Base-by-base conservation (phyloP, 2,797 vertebrate species). In the Margarornis squamiger region DNA sequence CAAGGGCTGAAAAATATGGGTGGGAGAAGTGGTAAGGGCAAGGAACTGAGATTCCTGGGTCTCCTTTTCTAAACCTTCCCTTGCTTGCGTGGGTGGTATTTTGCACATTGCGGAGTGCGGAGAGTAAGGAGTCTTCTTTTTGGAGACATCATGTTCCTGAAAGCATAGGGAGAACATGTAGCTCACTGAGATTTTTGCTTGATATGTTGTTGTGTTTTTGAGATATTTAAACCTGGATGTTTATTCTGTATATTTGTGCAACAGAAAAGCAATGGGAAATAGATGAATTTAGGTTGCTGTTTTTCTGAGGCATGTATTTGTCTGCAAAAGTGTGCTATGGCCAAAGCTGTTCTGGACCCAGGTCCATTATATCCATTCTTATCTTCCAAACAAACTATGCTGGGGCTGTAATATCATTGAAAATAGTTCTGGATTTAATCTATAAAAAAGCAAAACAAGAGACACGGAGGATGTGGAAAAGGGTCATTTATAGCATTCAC, bases 401-500 rank as follows among this genome's bases (percentile, higher is more conserved):
- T 41, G 17, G 59, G 68, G 21, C 39, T 92, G 29, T 17, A 49
- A 21, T 51, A 45, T 29, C 0, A n/a, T 8, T 62, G n/a, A 32
- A 91, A 92, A 68, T 15, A 0, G 59, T 75, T 68, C 71, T 91
- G 21, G 17, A 12, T 86, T 83, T 72, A 58, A 22, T 7, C 21
- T 78, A 12, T 62, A 67, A 81, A 89, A 61, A 39, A 70, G 7
- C 16, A 16, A 43, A 85, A 46, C 0, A 2, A 70, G 34, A 63
- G 10, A 57, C 74, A 19, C 29, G 0, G 1, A 54, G 55, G 65
- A 66, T 0, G 0, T 52, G n/a, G 43, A 61, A 87, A 77, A 41
- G 21, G 9, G 11, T 6, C 3, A 32, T 61, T 76, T 62, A 23
- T 36, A 57, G 55, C 10, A 11, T 86, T 73, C n/a, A 24, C 27